A percentile compares a stretch with the other conserved stretches of the same genome.
These are phyloP conservation scores for Drosophila silvestris DNA, from an alignment of 2,888 invertebrate species.

Conservation along the genomic window DNA sequence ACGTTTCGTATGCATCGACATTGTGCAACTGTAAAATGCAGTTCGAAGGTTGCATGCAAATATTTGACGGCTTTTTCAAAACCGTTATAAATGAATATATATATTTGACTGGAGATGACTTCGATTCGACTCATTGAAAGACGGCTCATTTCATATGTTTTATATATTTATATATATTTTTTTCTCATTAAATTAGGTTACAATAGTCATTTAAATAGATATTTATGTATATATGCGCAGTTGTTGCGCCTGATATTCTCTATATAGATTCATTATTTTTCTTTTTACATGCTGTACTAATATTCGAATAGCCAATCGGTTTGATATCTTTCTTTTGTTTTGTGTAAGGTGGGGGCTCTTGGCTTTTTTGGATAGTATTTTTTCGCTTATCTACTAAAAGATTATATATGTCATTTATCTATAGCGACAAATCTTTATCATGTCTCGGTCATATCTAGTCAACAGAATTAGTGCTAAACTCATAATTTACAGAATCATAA, in stretches of 20 bases:
- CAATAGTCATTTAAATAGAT: conserved; percentile 51
- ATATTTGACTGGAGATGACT: too few relatives aligned
- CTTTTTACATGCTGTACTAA: conserved; percentile 34
- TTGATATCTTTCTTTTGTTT: conserved; percentile 11
- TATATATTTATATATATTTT: conserved; percentile 37
- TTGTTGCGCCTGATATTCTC: conserved; percentile 35
- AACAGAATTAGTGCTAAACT: conserved; percentile 59
- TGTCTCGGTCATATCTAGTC: conserved; percentile 33
- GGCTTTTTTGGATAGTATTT: conserved; percentile 14
- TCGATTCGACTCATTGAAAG: not conserved
- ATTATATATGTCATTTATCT: conserved; percentile 54
- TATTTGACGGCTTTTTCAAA: conserved; percentile 1
- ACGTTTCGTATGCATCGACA: conserved; percentile 58
- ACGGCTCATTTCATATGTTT: conserved; percentile 10
- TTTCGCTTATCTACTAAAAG: conserved; percentile 42
- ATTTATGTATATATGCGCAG: conserved; percentile 19
- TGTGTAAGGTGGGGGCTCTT: conserved; percentile 1
- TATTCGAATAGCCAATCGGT: conserved; percentile 59
- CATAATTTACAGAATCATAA: conserved; percentile 54
- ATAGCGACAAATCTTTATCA: conserved; percentile 54
- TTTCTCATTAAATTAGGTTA: conserved; percentile 59
- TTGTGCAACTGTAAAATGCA: conserved; percentile 57
- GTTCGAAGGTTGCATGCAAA: conserved; percentile 58
- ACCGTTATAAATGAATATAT: not conserved
- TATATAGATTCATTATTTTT: conserved; percentile 37